Base-by-base conservation (phyloP, 2,113 vertebrate genomes). In the Corythornis cristatus region DNA sequence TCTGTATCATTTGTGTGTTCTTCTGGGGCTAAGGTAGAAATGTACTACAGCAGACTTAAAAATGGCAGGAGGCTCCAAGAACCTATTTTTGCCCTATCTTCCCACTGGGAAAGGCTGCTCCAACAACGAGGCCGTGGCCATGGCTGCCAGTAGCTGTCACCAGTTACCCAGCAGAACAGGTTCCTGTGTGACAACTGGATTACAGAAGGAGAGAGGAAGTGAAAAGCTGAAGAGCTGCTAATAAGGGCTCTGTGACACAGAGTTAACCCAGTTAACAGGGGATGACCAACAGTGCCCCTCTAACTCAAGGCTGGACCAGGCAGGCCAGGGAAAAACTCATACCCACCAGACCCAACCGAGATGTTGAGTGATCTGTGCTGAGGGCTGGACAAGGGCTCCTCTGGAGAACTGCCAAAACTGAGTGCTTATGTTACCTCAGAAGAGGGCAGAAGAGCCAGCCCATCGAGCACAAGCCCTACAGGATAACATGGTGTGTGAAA, bases 131-230 rank as follows among this genome's bases (percentile, higher is more conserved):
- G 81, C 89, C 66, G 82, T 19, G 83, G 83, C 89, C 75, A 42
- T 54, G 62, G 33, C 23, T 88, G 72, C 76, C 85, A 74, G 71
- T 48, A 83, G 68, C 76, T 86, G 93, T 58, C 88, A 93, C 42
- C 73, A 48, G 77, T 40, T 18, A 83, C 56, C 85, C 2, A 5
- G 88, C 46, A 83, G 88, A 95, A 96, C 95, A 93, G 90, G 96
- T 95, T 96, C 45, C 80, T 65, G 46, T 25, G 65, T 86, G 88
- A 90, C 85, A 95, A 26, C 58, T 17, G 58, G 40, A 67, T 93
- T 77, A 72, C 35, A 81, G 58, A 88, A 88, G 82, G 67, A 70
- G 90, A 87, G 90, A 93, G 90, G 95, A 92, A 92, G 83, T 28
- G 80, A 90, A 96, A 94, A 95, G 88, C 85, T 67, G 37, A 83